These are phyloP conservation scores for Esperia sulphurella DNA, from an alignment of 2,888 invertebrate genomes.

Conservation along the genomic window DNA sequence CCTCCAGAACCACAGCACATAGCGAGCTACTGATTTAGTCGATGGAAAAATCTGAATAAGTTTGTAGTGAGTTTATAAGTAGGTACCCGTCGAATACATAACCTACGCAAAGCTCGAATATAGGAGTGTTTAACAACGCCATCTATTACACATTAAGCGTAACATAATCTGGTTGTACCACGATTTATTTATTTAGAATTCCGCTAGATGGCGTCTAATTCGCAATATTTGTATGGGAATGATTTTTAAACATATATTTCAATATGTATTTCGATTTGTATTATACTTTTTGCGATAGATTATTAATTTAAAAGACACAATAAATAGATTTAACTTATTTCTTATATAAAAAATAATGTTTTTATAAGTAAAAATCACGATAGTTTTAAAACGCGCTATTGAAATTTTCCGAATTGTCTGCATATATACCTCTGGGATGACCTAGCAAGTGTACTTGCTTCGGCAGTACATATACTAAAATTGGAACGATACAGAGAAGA, in stretches of 20 bases:
- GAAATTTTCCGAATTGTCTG: slow-evolving; percentile 6
- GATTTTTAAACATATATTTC: neutral
- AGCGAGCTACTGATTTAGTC: too few species aligned
- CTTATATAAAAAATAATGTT: neutral
- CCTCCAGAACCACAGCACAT: too few species aligned
- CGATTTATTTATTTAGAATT: too few species aligned
- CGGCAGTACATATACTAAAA: slow-evolving; percentile 59
- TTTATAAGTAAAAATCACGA: neutral
- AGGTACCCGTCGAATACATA: too few species aligned
- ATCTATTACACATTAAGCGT: too few species aligned
- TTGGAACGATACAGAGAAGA: slow-evolving; percentile 41
- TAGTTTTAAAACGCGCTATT: slow-evolving; percentile 17
- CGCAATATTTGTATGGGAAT: neutral
- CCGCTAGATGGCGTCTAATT: neutral
- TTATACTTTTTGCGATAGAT: neutral
- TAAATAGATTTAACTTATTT: neutral
- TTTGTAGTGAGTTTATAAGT: too few species aligned
- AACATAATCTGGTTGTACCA: too few species aligned
- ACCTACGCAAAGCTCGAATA: neutral
- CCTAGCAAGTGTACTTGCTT: slow-evolving; percentile 35
- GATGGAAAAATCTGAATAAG: too few species aligned
- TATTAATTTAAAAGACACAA: neutral
- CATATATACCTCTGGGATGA: slow-evolving; percentile 14
- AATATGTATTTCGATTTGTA: neutral
- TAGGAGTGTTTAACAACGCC: neutral